Evolutionary conservation across 2,888 invertebrate species (phyloP), one percentile per base, ranked within the genome.

Genomic region (Epinotia bilunana): DNA sequence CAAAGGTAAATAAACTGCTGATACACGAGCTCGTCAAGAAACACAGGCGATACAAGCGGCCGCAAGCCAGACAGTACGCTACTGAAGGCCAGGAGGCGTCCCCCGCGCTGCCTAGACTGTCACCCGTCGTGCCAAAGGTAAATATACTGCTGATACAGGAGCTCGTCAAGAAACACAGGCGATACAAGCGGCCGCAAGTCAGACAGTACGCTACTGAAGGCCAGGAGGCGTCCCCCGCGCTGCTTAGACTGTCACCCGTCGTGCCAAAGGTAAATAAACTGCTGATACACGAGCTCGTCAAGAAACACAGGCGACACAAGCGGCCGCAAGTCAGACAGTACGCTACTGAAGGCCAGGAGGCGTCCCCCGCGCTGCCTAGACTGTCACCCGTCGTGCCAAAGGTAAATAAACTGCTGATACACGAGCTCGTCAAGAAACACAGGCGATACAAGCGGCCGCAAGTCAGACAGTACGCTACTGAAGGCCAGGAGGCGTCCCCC

Each of bases 121-220:
- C 96, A 28, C 97, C 97, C 43, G 95, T 97, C 78, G 95, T 97
- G 94, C 97, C 97, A 90, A 97, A 97, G 95, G 97, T 96, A 88
- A 13, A 2, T 33, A 33, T 6, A 49, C 16, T 49, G 49, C 16
- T 3, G 16, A 12, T 13, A 49, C 49, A 49, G n/a, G n/a, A n/a
- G n/a, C n/a, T 95, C 76, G 81, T 94, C 7, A 91, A 93, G 77
- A 92, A 90, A 53, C 88, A 87, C n/a, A 90, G 88, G 69, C 88
- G 84, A 75, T 81, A 83, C 16, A 84, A 80, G 70, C 78, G 79
- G 46, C 58, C 82, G 7, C 60, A 76, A 2, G 43, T 75, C 4
- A 78, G 78, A 20, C 72, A 75, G 7, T 77, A 81, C 7, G 55
- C 81, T 1, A 77, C 80, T 1, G 78, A 80, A 55, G 84, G 84